Conservation (phyloP, 2,797 vertebrate genomes). For the Pempheris klunzingeri region DNA sequence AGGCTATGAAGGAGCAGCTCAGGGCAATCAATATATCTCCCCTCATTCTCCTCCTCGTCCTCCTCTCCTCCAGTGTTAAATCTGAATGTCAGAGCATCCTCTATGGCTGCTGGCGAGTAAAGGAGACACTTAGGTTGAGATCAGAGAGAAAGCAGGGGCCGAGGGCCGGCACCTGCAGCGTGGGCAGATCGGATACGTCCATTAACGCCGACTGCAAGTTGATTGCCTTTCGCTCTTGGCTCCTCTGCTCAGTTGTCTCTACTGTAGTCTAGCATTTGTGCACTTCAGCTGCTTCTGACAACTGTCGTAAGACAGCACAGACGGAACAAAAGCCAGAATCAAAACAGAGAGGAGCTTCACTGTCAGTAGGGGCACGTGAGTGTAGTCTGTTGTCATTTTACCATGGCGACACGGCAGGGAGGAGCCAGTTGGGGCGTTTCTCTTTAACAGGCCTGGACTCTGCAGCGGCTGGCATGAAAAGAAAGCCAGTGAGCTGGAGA, state of each 20-base stretch:
- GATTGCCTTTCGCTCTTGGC: constrained; percentile 30
- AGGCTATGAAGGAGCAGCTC: constrained; percentile 67
- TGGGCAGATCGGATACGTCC: constrained; percentile 36
- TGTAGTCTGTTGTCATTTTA: constrained; percentile 66
- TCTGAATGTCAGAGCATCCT: constrained; percentile 66
- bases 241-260: constrained; percentile 17
- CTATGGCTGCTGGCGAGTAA: constrained; percentile 73
- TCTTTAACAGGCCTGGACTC: constrained; percentile 81
- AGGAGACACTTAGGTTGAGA: constrained; percentile 55
- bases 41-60: constrained; percentile 42
- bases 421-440: constrained; percentile 55
- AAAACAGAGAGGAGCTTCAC: constrained; percentile 50
- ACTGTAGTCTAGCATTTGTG: constrained; percentile 7
- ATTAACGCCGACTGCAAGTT: constrained; percentile 23
- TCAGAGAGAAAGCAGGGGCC: constrained; percentile 38
- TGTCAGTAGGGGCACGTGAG: constrained; percentile 43
- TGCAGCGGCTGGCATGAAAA: constrained; percentile 82
- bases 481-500: constrained; percentile 78
- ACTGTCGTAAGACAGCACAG: constrained; percentile 23
- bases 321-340: constrained; percentile 30
- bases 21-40: constrained; percentile 78
- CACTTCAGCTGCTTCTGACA: constrained; percentile 23
- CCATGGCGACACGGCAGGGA: constrained; percentile 60
- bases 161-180: constrained; percentile 44
- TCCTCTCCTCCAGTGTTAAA: constrained; percentile 69